phyloP scores from a whole-genome alignment of 2,113 vertebrate genomes.

The Chlorodrepanis virens region DNA sequence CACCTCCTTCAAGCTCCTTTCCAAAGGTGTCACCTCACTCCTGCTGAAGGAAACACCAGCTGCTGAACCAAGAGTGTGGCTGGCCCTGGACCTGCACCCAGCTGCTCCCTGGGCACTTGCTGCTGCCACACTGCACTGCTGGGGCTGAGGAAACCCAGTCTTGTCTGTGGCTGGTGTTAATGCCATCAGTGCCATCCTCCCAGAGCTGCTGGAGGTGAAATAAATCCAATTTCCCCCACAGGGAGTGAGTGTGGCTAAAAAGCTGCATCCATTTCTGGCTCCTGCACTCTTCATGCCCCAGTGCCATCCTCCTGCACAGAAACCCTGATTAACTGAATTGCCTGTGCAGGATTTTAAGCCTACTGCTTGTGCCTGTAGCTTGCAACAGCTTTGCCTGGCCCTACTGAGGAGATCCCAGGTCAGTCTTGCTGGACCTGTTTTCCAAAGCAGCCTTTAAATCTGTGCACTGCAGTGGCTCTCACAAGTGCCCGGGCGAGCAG shows the following conservation, averaged over 20 bases:
- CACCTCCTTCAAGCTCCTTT: neutral
- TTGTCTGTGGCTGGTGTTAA: neutral
- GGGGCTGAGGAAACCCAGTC: neutral
- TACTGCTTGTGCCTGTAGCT: neutral
- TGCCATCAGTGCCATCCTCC: neutral
- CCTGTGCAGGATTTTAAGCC: neutral
- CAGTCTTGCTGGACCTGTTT: neutral
- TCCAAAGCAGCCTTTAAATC: neutral
- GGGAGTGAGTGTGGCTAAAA: neutral
- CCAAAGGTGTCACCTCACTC: neutral
- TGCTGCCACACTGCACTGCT: rapidly evolving
- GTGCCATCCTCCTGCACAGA: neutral
- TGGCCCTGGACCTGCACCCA: neutral
- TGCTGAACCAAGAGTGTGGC: neutral
- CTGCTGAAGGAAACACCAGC: neutral
- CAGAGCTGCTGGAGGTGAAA: neutral
- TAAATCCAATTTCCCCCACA: rapidly evolving
- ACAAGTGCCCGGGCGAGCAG: neutral
- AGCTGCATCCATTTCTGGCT: rapidly evolving
- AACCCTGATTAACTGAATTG: neutral
- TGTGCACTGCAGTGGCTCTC: neutral
- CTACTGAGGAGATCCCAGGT: neutral
- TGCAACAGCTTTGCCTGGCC: neutral
- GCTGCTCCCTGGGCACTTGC: neutral
- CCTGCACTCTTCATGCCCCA: rapidly evolving